Evolutionary conservation across 2,797 vertebrate species (phyloP).

Genomic region (Thunnus albacares): DNA sequence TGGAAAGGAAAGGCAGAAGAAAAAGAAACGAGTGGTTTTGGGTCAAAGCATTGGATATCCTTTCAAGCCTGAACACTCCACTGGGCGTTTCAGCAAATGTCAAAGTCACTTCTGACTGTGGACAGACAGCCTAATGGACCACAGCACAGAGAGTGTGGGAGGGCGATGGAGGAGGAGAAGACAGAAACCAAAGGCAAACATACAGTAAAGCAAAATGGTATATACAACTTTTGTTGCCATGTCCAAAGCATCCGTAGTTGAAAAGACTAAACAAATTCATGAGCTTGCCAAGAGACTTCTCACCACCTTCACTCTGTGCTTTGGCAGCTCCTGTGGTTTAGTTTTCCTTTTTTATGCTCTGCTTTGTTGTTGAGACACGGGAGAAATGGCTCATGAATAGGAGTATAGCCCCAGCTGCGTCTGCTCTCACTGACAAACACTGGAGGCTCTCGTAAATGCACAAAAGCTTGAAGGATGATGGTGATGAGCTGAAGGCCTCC

Average conservation of each 20-base stretch:
- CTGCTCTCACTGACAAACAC: constrained; percentile 69
- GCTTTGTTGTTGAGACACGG: constrained; percentile 74
- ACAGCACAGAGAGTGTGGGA: constrained; percentile 70
- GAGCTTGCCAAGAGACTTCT: constrained; percentile 68
- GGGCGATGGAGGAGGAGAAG: constrained; percentile 48
- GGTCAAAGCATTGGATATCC: constrained; percentile 82
- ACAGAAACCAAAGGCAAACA: constrained; percentile 53
- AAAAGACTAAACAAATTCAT: constrained; percentile 58
- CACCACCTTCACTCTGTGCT: constrained; percentile 57
- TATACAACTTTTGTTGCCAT: constrained; percentile 33
- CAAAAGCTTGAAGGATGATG: constrained; percentile 77
- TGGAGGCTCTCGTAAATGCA: constrained; percentile 65
- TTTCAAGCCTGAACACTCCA: constrained; percentile 82
- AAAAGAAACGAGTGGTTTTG: constrained; percentile 78
- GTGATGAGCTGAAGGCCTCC: constrained; percentile 67
- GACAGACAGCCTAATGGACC: constrained; percentile 82
- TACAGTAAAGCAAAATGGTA: constrained; percentile 47
- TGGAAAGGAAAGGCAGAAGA: constrained; percentile 70
- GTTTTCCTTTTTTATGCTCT: constrained; percentile 55
- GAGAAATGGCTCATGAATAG: constrained; percentile 72
- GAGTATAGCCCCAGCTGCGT: constrained; percentile 65
- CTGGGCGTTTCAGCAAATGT: constrained; percentile 84
- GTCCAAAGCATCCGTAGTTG: constrained; percentile 41
- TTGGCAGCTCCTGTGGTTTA: constrained; percentile 74
- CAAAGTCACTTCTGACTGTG: constrained; percentile 81